These are phyloP conservation scores for Cydia pomonella DNA, from an alignment of 1,140 invertebrate genomes.

Conservation along the genomic window DNA sequence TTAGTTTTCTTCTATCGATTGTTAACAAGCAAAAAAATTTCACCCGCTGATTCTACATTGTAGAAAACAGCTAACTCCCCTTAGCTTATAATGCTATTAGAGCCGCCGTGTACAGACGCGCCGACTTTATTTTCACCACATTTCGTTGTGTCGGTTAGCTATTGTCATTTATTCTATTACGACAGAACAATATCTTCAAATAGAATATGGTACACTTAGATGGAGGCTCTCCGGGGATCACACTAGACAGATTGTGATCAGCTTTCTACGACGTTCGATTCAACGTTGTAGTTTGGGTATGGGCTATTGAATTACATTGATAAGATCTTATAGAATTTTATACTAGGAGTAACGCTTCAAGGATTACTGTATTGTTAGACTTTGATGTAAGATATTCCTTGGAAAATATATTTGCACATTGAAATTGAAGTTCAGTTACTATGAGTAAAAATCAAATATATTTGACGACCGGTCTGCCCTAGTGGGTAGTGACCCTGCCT, in stretches of 20 bases:
- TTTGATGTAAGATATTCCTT: not conserved
- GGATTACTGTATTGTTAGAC: not conserved
- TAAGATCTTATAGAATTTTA: slow-evolving; percentile 12
- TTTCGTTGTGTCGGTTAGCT: not conserved
- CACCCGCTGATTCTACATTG: no score
- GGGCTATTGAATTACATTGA: slow-evolving; percentile 8
- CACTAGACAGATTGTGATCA: slow-evolving; percentile 25
- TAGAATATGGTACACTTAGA: slow-evolving; percentile 19
- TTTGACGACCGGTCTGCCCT: no score
- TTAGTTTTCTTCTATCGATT: no score
- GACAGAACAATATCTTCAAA: slow-evolving; percentile 26
- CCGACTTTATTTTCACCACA: not conserved
- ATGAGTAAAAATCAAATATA: no score
- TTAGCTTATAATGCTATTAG: no score
- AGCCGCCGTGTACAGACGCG: not conserved
- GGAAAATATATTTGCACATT: not conserved
- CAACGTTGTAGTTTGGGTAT: not conserved
- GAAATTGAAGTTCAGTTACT: not conserved
- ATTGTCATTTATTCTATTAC: slow-evolving; percentile 2
- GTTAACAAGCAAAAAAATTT: no score
- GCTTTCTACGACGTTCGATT: slow-evolving; percentile 16
- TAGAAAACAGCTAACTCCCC: no score
- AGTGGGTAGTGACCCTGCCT: no score
- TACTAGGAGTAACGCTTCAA: not conserved
- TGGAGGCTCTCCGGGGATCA: slow-evolving; percentile 7